Conservation (phyloP, 2,888 invertebrate genomes). For the Acleris literana region DNA sequence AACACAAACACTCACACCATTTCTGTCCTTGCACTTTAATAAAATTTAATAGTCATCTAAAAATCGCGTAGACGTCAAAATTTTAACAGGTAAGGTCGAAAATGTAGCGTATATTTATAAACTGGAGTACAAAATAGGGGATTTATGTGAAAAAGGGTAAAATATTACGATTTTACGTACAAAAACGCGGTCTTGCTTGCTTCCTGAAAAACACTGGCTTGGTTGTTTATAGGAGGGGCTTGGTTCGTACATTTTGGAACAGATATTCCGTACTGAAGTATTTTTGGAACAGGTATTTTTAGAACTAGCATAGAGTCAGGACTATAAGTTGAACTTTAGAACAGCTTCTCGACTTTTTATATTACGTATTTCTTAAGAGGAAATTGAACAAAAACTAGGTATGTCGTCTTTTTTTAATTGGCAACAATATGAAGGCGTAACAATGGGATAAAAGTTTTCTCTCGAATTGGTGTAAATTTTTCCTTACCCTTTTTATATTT, state of each 20-base stretch:
- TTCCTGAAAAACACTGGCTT: constrained; percentile 46
- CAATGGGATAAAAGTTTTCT: too few relatives aligned
- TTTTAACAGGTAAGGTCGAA: constrained; percentile 47
- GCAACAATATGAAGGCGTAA: too few relatives aligned
- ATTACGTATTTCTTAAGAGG: too few relatives aligned
- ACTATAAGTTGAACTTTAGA: not conserved
- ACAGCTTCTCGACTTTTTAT: too few relatives aligned
- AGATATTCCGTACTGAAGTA: constrained; percentile 2
- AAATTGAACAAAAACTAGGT: too few relatives aligned
- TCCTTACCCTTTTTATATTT: too few relatives aligned
- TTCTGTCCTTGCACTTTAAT: constrained; percentile 18
- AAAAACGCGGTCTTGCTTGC: constrained; percentile 47
- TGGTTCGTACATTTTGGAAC: constrained; percentile 17
- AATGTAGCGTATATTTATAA: constrained; percentile 51
- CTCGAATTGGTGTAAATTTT: too few relatives aligned
- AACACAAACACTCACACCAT: constrained; percentile 1
- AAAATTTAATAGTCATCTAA: constrained; percentile 27
- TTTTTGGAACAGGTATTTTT: constrained; percentile 5
- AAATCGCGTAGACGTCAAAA: constrained; percentile 40
- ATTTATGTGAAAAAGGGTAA: constrained; percentile 45
- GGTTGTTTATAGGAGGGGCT: constrained; percentile 47
- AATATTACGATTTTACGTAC: constrained; percentile 46
- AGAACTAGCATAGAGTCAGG: not conserved
- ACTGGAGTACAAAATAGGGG: constrained; percentile 50
- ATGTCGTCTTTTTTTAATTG: too few relatives aligned